Percentiles rank a stretch among this genome's conserved stretches.
Conservation (phyloP, 1,140 invertebrate genomes). For the Lethrus apterus region DNA sequence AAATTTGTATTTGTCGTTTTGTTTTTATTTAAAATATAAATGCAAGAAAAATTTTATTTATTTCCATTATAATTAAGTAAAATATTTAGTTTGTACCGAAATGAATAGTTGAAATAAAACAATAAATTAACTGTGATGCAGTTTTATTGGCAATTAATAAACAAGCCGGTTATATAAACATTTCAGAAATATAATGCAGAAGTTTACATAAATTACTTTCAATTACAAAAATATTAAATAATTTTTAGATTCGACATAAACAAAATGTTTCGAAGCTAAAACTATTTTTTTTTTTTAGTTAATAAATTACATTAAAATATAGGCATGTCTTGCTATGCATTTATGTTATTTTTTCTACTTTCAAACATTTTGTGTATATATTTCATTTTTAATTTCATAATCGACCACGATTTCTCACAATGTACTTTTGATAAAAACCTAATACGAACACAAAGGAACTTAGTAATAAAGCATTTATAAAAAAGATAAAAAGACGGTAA, state of each 20-base stretch:
- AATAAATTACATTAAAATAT: not conserved
- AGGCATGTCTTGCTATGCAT: too few relatives aligned
- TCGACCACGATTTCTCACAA: too few relatives aligned
- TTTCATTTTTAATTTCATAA: constrained; percentile 2
- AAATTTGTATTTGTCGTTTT: too few relatives aligned
- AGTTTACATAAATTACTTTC: constrained; percentile 7
- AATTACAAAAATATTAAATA: constrained; percentile 9
- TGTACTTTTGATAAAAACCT: too few relatives aligned
- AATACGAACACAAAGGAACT: too few relatives aligned
- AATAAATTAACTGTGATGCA: constrained; percentile 4
- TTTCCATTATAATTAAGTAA: too few relatives aligned
- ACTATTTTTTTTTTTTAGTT: constrained; percentile 1
- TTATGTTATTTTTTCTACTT: not conserved
- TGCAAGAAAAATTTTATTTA: too few relatives aligned
- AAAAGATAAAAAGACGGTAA: not conserved
- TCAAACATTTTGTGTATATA: not conserved
- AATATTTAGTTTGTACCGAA: not conserved
- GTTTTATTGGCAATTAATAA: constrained; percentile 12
- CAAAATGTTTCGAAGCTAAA: constrained; percentile 10
- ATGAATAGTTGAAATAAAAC: not conserved
- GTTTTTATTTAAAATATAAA: too few relatives aligned
- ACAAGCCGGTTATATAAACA: constrained; percentile 11
- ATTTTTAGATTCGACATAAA: not conserved
- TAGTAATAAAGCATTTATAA: too few relatives aligned
- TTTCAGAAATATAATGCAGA: constrained; percentile 9